Conservation (phyloP, 1,140 invertebrate genomes). For the Ylistrum balloti region DNA sequence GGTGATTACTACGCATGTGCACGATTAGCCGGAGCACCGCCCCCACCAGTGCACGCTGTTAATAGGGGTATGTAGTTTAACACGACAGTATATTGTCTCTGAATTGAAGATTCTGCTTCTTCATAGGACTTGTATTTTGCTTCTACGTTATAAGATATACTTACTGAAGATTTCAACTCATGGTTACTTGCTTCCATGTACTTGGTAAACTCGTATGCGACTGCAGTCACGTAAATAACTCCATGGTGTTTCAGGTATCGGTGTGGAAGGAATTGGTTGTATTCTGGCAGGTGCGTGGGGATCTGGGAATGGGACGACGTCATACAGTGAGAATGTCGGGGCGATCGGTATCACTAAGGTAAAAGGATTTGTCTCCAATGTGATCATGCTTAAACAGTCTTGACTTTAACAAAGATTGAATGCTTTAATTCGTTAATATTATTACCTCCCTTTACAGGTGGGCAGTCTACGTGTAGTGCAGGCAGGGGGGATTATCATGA, state of each 20-base stretch:
- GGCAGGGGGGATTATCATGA: conserved; percentile 90
- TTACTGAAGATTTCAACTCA: no score
- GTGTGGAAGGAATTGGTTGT: conserved; percentile 92
- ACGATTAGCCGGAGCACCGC: conserved; percentile 89
- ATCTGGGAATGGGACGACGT: conserved; percentile 92
- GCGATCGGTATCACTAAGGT: conserved; percentile 89
- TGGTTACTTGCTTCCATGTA: no score
- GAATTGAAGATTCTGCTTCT: neutral
- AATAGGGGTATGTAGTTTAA: conserved; percentile 84
- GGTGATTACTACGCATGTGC: conserved; percentile 83
- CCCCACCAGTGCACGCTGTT: conserved; percentile 89
- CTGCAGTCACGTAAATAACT: neutral
- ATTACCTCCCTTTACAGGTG: conserved; percentile 84
- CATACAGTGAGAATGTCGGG: conserved; percentile 92
- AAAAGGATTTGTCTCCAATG: neutral
- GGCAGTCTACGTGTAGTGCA: conserved; percentile 92
- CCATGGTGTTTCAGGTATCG: conserved; percentile 86
- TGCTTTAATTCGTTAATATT: no score
- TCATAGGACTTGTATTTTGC: no score
- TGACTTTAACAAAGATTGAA: no score
- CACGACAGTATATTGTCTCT: neutral
- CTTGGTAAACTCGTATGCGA: neutral
- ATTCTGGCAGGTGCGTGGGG: conserved; percentile 92
- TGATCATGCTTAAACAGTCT: no score
- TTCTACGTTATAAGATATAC: no score